Evolutionary conservation across 1,140 invertebrate species (phyloP).

Genomic region (Gonatopus flavifemur): DNA sequence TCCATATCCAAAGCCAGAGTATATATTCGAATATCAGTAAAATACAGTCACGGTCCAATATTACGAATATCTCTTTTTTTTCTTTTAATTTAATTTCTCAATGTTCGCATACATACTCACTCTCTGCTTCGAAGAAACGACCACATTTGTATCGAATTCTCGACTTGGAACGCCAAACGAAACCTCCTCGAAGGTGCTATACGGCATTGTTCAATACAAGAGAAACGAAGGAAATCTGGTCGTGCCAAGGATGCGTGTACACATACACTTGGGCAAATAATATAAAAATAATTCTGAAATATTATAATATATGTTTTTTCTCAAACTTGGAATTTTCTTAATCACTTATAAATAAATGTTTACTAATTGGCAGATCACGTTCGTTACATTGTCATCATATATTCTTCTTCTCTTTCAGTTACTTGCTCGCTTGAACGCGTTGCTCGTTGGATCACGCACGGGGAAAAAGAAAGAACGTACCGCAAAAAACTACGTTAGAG

Average conservation of each 20-base stretch:
- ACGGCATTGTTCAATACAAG: not conserved
- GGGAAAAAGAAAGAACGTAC: no score
- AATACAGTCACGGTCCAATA: slow-evolving; percentile 15
- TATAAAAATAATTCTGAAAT: slow-evolving; percentile 38
- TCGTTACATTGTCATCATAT: slow-evolving; percentile 4
- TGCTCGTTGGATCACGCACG: no score
- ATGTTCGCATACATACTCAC: not conserved
- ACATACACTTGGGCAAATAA: slow-evolving; percentile 30
- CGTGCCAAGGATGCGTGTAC: slow-evolving; percentile 2
- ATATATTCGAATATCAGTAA: slow-evolving; percentile 22
- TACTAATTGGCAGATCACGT: slow-evolving; percentile 25
- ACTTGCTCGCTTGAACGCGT: no score
- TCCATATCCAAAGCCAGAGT: slow-evolving; percentile 37
- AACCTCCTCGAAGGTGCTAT: not conserved
- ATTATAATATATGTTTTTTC: slow-evolving; percentile 6
- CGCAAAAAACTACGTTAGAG: no score
- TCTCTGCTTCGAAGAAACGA: not conserved
- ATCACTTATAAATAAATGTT: no score
- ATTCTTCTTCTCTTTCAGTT: slow-evolving; percentile 4
- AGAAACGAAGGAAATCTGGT: not conserved
- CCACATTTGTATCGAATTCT: not conserved
- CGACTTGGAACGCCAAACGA: not conserved
- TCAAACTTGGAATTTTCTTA: slow-evolving; percentile 25
- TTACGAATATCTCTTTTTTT: slow-evolving; percentile 12
- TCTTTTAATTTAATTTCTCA: not conserved